Evolutionary conservation across 92 coral and sea anemone species (phyloP).

Genomic region (Blastomussa wellsi): DNA sequence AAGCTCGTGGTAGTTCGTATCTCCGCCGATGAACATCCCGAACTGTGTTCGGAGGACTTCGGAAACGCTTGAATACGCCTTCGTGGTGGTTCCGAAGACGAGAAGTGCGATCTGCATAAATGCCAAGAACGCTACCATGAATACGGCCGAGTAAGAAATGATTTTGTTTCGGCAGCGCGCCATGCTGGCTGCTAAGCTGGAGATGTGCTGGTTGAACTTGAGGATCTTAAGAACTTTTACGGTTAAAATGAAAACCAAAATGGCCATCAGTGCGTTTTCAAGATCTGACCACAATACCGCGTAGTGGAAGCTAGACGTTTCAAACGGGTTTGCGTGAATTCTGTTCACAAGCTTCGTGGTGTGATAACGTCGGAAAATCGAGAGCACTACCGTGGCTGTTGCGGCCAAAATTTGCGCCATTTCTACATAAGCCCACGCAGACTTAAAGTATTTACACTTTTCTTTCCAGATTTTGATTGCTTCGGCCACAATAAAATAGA

Average conservation of each 20-base stretch:
- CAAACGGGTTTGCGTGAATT: conserved; percentile 81
- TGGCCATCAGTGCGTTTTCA: conserved; percentile 80
- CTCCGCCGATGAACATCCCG: conserved; percentile 88
- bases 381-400: conserved; percentile 76
- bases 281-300: conserved; percentile 85
- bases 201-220: conserved; percentile 89
- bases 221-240: conserved; percentile 81
- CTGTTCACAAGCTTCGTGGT: conserved; percentile 74
- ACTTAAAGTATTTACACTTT: conserved; percentile 73
- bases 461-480: conserved; percentile 74
- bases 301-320: conserved; percentile 90
- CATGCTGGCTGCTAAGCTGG: conserved; percentile 76
- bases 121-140: conserved; percentile 81
- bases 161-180: conserved; percentile 58
- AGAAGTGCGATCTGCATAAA: conserved; percentile 82
- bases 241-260: conserved; percentile 80
- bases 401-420: conserved; percentile 77
- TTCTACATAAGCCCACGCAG: conserved; percentile 85
- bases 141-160: conserved; percentile 82
- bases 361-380: conserved; percentile 87
- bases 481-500: conserved; percentile 78
- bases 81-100: conserved; percentile 74
- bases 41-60: conserved; percentile 89
- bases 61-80: conserved; percentile 72
- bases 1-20: conserved; percentile 69